phyloP scores from a whole-genome alignment of 2,888 invertebrate species.

The Brenthis daphne region DNA sequence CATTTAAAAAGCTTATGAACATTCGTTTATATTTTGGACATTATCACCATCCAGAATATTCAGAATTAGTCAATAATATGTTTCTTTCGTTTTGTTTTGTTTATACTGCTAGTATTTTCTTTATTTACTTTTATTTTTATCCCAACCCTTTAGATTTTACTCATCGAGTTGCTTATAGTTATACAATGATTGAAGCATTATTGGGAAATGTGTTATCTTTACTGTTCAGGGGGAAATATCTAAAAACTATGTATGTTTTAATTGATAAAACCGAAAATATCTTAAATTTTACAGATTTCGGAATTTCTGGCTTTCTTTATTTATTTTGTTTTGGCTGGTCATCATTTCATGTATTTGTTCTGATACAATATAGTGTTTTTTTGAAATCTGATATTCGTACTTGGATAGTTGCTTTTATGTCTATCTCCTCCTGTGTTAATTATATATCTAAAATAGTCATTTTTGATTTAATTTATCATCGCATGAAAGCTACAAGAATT shows the following conservation, averaged over 20 bases:
- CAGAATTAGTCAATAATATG: background rate
- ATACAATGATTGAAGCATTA: background rate
- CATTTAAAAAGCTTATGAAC: background rate
- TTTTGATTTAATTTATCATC: constrained; percentile 13
- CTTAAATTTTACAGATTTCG: constrained; percentile 5
- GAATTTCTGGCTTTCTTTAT: background rate
- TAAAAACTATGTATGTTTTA: background rate
- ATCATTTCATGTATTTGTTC: background rate
- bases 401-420: background rate
- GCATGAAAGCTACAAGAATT: constrained; percentile 5
- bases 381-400: background rate
- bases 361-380: background rate
- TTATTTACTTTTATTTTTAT: constrained; percentile 6
- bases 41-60: constrained; percentile 6
- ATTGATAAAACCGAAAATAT: constrained; percentile 3
- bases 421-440: background rate
- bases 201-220: constrained; percentile 4
- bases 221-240: constrained; percentile 7
- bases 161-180: background rate
- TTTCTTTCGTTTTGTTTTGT: constrained; percentile 1
- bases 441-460: constrained; percentile 5
- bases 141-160: constrained; percentile 1
- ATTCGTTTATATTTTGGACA: constrained; percentile 11
- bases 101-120: background rate
- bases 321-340: background rate